Base-by-base conservation (phyloP, 2,113 vertebrate species). In the Asarcornis scutulata region DNA sequence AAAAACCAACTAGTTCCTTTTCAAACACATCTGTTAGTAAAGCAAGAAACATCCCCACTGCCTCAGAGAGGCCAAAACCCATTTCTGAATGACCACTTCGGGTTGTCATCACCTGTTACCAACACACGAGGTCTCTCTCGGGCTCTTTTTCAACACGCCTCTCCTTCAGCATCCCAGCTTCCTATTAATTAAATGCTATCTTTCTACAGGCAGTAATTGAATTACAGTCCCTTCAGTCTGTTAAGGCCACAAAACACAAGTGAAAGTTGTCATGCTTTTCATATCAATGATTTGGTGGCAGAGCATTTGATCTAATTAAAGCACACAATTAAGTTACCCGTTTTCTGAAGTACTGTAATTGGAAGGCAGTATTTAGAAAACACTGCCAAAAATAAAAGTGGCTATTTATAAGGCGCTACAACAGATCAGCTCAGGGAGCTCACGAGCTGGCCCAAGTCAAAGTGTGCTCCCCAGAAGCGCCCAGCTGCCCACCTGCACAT, bases 71-170 rank as follows among this genome's bases (percentile, higher is more conserved):
- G 81, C 34, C 38, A 11, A 32, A 38, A 40, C 6, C 6, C 21
- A 4, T 16, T 34, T 55, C 55, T 17, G 64, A 87, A 17, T 1
- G 40, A 69, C 46, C 68, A 11, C 4, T 75, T 18, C 5, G 69
- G 82, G 77, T 8, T 97, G 96, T 79, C 91, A 96, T 96, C 95
- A 66, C 96, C 86, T 46, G 74, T 9, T 94, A 44, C 83, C 67
- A 17, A 97, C 96, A 96, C 96, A 96, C 4, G 96, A 96, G 93
- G 96, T 96, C 96, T 93, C 96, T 96, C 93, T 96, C 10, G 96
- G 95, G 93, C 93, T 97, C 96, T 60, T 86, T 93, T 97, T 95
- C 40, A 67, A 25, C 2, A 2, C 1, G 3, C 59, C 36, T 60
- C 73, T 59, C 38, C n/a, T 67, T 34, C 1, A 55, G 50, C 58